phyloP scores from a whole-genome alignment of 2,113 vertebrate species.

The Dinomys branickii region DNA sequence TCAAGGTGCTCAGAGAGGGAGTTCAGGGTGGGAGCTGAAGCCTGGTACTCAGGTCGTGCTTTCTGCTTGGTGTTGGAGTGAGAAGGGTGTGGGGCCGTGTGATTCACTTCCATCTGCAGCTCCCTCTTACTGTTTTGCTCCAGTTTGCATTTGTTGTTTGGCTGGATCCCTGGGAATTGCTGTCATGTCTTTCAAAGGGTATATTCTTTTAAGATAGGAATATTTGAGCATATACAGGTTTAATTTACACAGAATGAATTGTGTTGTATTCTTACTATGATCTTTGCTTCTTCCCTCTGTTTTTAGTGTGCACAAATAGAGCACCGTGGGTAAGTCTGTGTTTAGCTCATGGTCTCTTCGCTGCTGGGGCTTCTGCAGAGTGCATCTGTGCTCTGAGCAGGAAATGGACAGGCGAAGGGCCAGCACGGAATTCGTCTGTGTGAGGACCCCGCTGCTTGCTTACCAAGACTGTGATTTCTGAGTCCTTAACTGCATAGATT shows the following conservation, averaged over 20 bases:
- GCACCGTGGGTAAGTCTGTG: background rate
- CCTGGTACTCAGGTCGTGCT: too few relatives aligned
- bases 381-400: rapidly evolving
- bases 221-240: background rate
- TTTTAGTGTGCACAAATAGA: too few relatives aligned
- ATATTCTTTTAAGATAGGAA: background rate
- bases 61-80: too few relatives aligned
- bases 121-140: too few relatives aligned
- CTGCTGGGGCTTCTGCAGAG: background rate
- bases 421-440: too few relatives aligned
- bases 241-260: background rate
- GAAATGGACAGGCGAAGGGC: background rate
- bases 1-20: too few relatives aligned
- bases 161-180: too few relatives aligned
- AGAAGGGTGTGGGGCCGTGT: too few relatives aligned
- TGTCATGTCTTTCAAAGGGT: too few relatives aligned
- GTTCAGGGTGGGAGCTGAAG: too few relatives aligned
- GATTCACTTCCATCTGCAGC: too few relatives aligned
- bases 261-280: background rate
- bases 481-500: background rate
- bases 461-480: background rate
- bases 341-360: background rate
- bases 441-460: background rate
- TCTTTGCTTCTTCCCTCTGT: background rate
- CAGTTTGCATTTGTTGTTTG: too few relatives aligned